Evolutionary conservation across 2,113 vertebrate genomes (phyloP), one percentile per base, ranked within the genome.

Genomic region (Cyprinodon brontotheroides): DNA sequence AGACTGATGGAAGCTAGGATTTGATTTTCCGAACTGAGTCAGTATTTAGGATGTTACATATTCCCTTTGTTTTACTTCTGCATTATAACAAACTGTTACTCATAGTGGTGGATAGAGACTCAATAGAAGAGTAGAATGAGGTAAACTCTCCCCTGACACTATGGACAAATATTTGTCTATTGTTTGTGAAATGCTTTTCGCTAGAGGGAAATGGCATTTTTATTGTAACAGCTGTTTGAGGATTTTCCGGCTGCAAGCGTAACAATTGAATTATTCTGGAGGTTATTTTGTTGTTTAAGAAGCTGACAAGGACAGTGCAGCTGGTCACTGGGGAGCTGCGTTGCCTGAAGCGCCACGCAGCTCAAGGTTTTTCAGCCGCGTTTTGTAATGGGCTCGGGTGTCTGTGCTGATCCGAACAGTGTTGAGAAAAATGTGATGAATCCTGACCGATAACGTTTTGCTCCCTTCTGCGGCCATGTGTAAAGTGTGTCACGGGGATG

Each of bases 221-320:
- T 61, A 70, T 89, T 79, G 75, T 77, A 83, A 79, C 83, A 87
- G 84, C 82, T 85, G 85, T 89, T 86, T 70, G 75, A 82, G 72
- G 74, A 57, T 81, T 88, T 87, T 82, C 67, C 68, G 3, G 65
- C 74, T 83, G 68, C 61, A 47, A 79, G 87, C 69, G 63, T 84
- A 88, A 83, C 88, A 88, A 86, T 87, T 78, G 82, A 87, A 89
- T 92, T 82, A 90, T 89, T 91, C 77, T 77, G 74, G 81, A 85
- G 87, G 82, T 91, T 87, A 88, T 89, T 90, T 90, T 74, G 85
- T 87, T 89, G 78, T 89, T 90, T 87, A 79, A 84, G 62, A 80
- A 77, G 83, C 84, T 79, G 86, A 89, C 83, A 86, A 91, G 88
- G 85, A 90, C 82, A 63, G 74, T 84, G 83, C 72, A 74, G 79